Evolutionary conservation across 2,113 vertebrate species (phyloP), one percentile per base, ranked within the genome.

Genomic region (Phylloscopus trochilus): DNA sequence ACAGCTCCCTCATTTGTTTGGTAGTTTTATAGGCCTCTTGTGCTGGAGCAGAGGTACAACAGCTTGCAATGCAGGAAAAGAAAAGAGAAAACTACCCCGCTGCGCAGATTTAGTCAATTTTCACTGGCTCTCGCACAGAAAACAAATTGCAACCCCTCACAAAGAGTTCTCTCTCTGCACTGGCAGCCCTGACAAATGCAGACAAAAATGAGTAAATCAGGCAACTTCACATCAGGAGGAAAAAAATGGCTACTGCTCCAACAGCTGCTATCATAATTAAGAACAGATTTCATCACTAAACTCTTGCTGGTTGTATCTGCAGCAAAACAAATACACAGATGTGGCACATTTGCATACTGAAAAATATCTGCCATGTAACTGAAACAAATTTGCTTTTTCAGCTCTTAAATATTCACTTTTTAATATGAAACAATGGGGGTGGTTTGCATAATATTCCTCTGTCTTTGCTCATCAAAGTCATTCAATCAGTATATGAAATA

Each of bases 221-320:
- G 95, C 95, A 97, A 97, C 96, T 97, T 97, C 97, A 96, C 97
- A 98, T 97, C 95, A 97, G 96, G 97, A 97, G 92, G 76, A 92
- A 94, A 95, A 92, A 96, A 97, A 97, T 93, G 97, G 93, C 96
- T 97, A 94, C 95, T 96, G 96, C 95, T 96, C 75, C 93, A 97
- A 98, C 98, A 98, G 98, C 97, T 98, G 98, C 96, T 98, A 96
- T 98, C 89, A 95, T 98, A 98, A 98, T 98, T 98, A 98, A 98
- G 97, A 98, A 98, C 98, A 98, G 98, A 98, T 98, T 98, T 98
- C 96, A 98, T 97, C 96, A 96, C 98, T 98, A 97, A 97, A 98
- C 97, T 98, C 97, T 97, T 97, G 97, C 97, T 97, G 97, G 97
- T 97, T 97, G 95, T 97, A 97, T 97, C 98, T 97, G 87, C 91